Conservation (phyloP, 2,888 invertebrate species). For the Pteria penguin region DNA sequence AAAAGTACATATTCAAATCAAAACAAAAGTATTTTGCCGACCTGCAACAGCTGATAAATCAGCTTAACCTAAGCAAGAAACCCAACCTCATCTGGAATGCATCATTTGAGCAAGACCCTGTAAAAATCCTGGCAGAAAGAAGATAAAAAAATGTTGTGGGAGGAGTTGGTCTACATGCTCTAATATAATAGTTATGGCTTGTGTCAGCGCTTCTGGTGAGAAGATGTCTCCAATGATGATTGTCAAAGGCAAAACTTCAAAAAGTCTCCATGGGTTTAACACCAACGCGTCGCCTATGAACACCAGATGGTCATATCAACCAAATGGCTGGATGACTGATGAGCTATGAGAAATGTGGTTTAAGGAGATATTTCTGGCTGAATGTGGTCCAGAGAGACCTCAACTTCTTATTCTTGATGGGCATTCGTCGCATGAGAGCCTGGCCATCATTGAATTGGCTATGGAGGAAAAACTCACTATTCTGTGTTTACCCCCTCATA, state of each 20-base stretch:
- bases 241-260: constrained; percentile 17
- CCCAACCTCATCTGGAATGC: no score
- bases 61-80: no score
- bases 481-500: background rate
- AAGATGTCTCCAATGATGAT: constrained; percentile 20
- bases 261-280: background rate
- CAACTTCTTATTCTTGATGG: constrained; percentile 21
- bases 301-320: background rate
- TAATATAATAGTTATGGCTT: constrained; percentile 1
- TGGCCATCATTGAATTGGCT: background rate
- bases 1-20: no score
- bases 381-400: constrained; percentile 21
- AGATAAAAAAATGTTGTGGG: no score
- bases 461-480: background rate
- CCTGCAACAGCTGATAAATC: no score
- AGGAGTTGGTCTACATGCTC: background rate
- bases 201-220: constrained; percentile 4
- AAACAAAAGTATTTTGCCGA: no score
- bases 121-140: no score
- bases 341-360: constrained; percentile 5
- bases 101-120: no score
- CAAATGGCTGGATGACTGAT: background rate
- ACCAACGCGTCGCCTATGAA: background rate
- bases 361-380: constrained; percentile 15
- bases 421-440: constrained; percentile 16